Conservation (phyloP, 23 tunicate genomes). For the Aplidium turbinatum region DNA sequence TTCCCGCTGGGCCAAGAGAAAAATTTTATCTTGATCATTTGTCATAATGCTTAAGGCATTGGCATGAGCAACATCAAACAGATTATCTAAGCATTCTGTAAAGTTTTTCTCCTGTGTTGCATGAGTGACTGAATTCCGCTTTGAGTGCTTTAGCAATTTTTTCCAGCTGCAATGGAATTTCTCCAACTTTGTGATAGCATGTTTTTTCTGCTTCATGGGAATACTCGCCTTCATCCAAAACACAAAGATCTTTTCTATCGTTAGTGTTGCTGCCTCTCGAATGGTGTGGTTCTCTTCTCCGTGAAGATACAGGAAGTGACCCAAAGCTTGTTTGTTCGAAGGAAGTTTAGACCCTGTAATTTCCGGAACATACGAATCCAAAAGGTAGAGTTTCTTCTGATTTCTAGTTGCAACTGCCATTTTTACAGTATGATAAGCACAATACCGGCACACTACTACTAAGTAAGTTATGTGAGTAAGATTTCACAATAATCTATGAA, state of each 20-base stretch:
- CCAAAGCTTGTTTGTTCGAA: too few relatives aligned
- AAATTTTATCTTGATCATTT: slow-evolving; percentile 6
- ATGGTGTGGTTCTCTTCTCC: neutral
- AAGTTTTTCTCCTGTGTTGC: neutral
- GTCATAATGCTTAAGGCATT: slow-evolving; percentile 2
- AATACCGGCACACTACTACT: too few relatives aligned
- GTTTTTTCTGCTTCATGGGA: slow-evolving; percentile 8
- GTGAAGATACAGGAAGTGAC: neutral
- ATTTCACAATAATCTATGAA: too few relatives aligned
- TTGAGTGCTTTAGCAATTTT: neutral
- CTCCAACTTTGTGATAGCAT: slow-evolving; percentile 5
- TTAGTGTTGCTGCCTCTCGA: slow-evolving; percentile 4
- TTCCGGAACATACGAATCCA: too few relatives aligned
- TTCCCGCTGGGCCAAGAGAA: slow-evolving; percentile 6
- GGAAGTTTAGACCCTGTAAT: too few relatives aligned
- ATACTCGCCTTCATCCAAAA: slow-evolving; percentile 10
- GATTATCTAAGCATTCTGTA: neutral
- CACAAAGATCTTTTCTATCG: slow-evolving; percentile 9
- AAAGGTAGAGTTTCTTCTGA: too few relatives aligned
- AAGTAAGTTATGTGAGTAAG: too few relatives aligned
- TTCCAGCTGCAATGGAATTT: neutral
- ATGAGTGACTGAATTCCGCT: neutral
- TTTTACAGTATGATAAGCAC: too few relatives aligned
- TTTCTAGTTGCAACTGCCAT: too few relatives aligned
- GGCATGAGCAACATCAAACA: slow-evolving; percentile 25